Conservation (phyloP, 2,113 vertebrate genomes). For the Solenodon paradoxus region DNA sequence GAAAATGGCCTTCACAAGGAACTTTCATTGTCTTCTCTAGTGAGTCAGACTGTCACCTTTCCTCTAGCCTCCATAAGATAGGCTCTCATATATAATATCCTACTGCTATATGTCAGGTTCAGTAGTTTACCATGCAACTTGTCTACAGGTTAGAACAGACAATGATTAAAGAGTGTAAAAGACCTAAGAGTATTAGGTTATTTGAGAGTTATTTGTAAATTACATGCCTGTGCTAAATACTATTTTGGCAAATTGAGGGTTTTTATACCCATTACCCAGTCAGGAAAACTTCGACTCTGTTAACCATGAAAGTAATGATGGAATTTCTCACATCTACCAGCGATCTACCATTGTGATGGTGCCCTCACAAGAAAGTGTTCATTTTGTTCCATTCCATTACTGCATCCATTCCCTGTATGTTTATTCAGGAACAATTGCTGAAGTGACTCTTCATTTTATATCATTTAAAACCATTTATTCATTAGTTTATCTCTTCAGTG, state of each 20-base stretch:
- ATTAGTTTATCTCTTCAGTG: neutral
- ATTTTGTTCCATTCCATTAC: neutral
- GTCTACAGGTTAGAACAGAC: neutral
- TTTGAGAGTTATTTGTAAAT: neutral
- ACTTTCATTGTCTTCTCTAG: neutral
- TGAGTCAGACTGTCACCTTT: neutral
- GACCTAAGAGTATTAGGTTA: neutral
- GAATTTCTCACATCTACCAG: neutral
- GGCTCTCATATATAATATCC: neutral
- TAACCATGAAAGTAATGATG: neutral
- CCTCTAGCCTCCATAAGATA: neutral
- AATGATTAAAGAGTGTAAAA: neutral
- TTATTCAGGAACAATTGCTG: neutral
- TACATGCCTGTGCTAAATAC: neutral
- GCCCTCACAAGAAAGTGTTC: neutral
- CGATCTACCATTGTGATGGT: neutral
- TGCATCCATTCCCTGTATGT: neutral
- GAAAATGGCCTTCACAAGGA: neutral
- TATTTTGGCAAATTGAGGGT: neutral
- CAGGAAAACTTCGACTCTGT: neutral
- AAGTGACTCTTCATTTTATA: neutral
- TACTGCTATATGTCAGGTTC: neutral
- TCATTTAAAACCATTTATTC: conserved; percentile 24
- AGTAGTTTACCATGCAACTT: neutral
- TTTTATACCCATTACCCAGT: neutral